Evolutionary conservation across 2,888 invertebrate species (phyloP).

Genomic region (Azorinus chamasolen): DNA sequence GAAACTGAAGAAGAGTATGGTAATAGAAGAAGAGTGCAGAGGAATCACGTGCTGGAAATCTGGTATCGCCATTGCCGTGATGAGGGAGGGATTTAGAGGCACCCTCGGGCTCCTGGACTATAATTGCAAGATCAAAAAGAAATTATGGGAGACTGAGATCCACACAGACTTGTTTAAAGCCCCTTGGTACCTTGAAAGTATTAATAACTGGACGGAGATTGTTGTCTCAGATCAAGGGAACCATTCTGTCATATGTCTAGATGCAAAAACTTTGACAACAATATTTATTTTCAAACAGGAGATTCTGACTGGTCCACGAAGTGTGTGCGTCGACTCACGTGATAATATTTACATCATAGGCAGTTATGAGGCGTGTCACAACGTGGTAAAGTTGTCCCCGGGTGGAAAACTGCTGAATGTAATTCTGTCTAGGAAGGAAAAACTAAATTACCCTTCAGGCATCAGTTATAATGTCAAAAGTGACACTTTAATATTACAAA

Average conservation of each 20-base stretch:
- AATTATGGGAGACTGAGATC: conserved; percentile 45
- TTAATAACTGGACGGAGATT: conserved; percentile 32
- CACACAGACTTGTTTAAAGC: conserved; percentile 33
- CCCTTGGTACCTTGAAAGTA: conserved; percentile 50
- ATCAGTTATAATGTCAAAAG: conserved; percentile 21
- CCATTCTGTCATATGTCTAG: conserved; percentile 47
- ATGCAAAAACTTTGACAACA: conserved; percentile 29
- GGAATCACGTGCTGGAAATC: conserved; percentile 57
- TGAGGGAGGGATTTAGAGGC: conserved; percentile 48
- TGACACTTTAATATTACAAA: conserved; percentile 30
- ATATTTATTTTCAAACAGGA: conserved; percentile 36
- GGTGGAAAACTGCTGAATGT: conserved; percentile 27
- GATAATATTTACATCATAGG: conserved; percentile 58
- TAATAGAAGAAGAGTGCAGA: conserved; percentile 47
- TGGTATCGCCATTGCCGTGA: conserved; percentile 45
- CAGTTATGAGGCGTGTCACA: conserved; percentile 50
- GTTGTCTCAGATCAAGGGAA: conserved; percentile 58
- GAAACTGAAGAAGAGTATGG: conserved; percentile 29
- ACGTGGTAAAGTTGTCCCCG: conserved; percentile 42
- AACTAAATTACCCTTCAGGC: conserved; percentile 52
- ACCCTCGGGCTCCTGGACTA: conserved; percentile 52
- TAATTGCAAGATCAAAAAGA: conserved; percentile 45
- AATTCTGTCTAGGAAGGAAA: conserved; percentile 38
- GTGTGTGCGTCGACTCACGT: conserved; percentile 20
- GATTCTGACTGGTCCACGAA: conserved; percentile 38